Base-by-base conservation (phyloP, 2,797 vertebrate species). In the Hippoglossus hippoglossus region DNA sequence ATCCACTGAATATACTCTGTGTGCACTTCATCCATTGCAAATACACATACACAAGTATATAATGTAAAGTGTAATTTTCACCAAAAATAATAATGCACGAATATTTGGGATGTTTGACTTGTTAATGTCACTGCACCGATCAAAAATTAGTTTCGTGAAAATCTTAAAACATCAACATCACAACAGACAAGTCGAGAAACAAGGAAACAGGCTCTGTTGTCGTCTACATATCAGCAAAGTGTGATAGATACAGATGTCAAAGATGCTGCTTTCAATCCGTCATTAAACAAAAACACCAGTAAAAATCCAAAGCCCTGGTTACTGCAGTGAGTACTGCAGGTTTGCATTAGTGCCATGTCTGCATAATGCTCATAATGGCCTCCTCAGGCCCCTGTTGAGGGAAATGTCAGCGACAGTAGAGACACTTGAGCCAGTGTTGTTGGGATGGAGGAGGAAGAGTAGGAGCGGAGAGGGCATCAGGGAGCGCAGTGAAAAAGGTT, bases 401-500 rank as follows among this genome's bases (percentile, higher is more conserved):
- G 25, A 55, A 75, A 68, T 64, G 65, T 73, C 46, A 79, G 66
- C 70, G 83, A 73, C 60, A 66, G 73, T 55, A 74, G 70, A 81
- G 63, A 79, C 79, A 82, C 81, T 81, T 88, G 79, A 86, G 67
- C 83, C 73, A 52, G 61, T 77, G 77, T 75, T 87, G 85, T 79
- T 75, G 84, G 76, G 67, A 79, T 70, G 67, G 57, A 78, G 78
- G 73, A 71, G 57, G 67, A 67, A 79, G 85, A 73, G 67, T 67
- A 75, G 57, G 58, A 81, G 76, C 10, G 18, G 19, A 55, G 63
- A 63, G 60, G 76, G 73, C 68, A 74, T 46, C 76, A 86, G 76
- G 73, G 81, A 85, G 79, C 64, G 88, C 90, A 88, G 92, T 94
- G 93, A 94, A 94, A 94, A 92, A 91, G 87, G 90, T 92, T 94